These are phyloP conservation scores for Aptenodytes forsteri DNA, from an alignment of 2,113 vertebrate species.

Conservation along the genomic window DNA sequence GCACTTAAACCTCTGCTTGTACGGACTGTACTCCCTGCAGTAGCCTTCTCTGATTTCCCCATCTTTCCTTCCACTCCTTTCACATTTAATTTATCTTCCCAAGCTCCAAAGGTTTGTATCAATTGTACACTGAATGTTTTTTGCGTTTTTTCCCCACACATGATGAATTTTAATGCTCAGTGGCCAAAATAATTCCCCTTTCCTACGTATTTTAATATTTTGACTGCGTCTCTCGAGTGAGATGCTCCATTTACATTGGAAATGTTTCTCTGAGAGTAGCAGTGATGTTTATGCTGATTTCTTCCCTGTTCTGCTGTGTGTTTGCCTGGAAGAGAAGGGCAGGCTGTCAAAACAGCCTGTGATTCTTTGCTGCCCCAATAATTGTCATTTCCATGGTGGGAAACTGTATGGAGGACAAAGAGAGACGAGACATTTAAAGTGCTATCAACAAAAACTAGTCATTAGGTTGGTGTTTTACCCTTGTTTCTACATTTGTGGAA, in stretches of 20 bases:
- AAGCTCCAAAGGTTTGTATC: background rate
- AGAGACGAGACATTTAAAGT: background rate
- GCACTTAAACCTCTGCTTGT: constrained; percentile 29
- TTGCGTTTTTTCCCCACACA: background rate
- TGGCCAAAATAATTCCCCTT: background rate
- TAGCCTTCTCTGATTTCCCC: constrained; percentile 8
- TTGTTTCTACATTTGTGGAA: background rate
- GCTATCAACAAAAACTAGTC: background rate
- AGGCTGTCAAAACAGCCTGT: background rate
- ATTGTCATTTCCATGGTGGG: background rate
- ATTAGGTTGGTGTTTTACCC: background rate
- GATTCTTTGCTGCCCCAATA: background rate
- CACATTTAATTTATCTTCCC: background rate
- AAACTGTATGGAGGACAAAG: background rate
- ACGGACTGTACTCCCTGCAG: background rate
- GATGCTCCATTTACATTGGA: constrained; percentile 20
- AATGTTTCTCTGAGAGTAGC: background rate
- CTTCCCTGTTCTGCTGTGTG: background rate
- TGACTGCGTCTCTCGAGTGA: background rate
- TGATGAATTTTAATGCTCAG: constrained; percentile 21
- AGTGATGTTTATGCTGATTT: background rate
- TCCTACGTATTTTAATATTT: constrained; percentile 38
- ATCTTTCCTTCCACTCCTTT: background rate
- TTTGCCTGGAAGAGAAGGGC: background rate
- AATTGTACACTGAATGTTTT: constrained; percentile 3